Evolutionary conservation across 1,140 invertebrate species (phyloP).

Genomic region (Muscidifurax raptorellus): DNA sequence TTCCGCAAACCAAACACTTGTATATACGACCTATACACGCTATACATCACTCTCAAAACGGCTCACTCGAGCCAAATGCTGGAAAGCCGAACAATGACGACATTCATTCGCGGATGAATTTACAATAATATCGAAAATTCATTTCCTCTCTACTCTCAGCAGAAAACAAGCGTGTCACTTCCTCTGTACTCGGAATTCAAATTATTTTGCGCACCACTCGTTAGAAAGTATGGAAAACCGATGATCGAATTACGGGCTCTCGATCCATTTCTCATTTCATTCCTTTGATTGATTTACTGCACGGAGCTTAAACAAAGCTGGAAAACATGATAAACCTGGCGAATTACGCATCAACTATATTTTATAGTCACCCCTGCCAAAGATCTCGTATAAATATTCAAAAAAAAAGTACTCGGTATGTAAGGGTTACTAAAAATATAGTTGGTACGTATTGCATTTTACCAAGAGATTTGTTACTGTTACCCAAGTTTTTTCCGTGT

Average conservation of each 20-base stretch:
- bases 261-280: background rate
- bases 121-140: background rate
- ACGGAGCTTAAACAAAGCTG: no score
- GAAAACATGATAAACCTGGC: no score
- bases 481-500: no score
- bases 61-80: background rate
- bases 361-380: no score
- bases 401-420: no score
- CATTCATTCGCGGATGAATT: no score
- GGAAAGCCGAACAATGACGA: background rate
- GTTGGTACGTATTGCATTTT: no score
- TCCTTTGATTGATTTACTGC: background rate
- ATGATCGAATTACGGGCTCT: background rate
- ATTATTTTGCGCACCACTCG: background rate
- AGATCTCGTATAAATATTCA: no score
- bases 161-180: background rate
- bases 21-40: background rate
- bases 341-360: no score
- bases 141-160: background rate
- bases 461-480: no score
- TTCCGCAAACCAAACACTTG: background rate
- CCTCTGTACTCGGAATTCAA: background rate
- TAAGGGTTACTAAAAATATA: no score
- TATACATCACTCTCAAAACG: background rate
- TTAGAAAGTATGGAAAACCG: slow-evolving; percentile 12